Evolutionary conservation across 2,113 vertebrate species (phyloP).

Genomic region (Orycteropus afer): DNA sequence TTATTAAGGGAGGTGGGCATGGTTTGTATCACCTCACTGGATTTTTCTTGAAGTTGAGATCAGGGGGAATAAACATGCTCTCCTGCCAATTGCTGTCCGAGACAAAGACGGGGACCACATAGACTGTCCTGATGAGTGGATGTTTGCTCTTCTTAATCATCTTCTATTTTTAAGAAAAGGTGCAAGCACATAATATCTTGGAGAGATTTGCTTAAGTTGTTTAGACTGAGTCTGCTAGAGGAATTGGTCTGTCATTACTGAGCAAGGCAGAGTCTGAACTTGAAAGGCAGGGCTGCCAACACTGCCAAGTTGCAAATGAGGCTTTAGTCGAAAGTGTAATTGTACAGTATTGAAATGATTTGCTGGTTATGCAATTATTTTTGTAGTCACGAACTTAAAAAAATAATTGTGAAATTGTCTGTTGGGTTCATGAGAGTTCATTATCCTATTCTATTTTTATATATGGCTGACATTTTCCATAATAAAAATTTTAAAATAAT

Average conservation of each 20-base stretch:
- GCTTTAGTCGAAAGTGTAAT: constrained; percentile 46
- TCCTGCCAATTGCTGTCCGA: constrained; percentile 49
- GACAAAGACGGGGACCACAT: neutral
- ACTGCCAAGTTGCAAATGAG: neutral
- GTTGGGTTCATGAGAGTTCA: neutral
- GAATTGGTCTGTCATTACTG: neutral
- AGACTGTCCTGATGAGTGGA: constrained; percentile 33
- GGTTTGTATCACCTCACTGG: constrained; percentile 48
- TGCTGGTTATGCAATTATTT: constrained; percentile 28
- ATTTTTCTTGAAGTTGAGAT: constrained; percentile 55
- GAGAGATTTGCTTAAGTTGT: constrained; percentile 49
- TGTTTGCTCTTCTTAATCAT: constrained; percentile 59
- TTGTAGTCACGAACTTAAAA: constrained; percentile 43
- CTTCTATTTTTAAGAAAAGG: constrained; percentile 59
- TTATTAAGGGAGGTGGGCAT: constrained; percentile 52
- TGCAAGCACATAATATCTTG: constrained; percentile 10
- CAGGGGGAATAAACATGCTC: constrained; percentile 42
- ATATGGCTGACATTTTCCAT: constrained; percentile 40
- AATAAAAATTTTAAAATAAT: constrained; percentile 34
- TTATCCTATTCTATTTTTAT: neutral
- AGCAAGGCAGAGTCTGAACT: constrained; percentile 40
- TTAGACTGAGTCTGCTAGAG: neutral
- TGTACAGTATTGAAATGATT: constrained; percentile 28
- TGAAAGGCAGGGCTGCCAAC: constrained; percentile 12
- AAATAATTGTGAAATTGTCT: constrained; percentile 29